phyloP scores from a whole-genome alignment of 1,140 invertebrate species.

The Dendroctonus valens region DNA sequence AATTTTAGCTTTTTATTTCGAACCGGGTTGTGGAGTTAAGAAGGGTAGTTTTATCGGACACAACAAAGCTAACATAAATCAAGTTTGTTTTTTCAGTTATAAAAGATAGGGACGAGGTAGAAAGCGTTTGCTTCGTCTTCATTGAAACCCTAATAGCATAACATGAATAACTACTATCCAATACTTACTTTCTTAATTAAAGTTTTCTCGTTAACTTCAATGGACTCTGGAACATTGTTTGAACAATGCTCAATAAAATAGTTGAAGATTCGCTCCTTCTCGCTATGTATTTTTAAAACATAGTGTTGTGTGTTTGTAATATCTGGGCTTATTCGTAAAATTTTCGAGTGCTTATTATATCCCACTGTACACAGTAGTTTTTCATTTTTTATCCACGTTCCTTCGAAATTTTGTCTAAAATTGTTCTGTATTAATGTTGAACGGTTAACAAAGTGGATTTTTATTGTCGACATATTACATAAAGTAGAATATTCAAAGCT shows the following conservation, averaged over 20 bases:
- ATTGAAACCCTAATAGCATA: neutral
- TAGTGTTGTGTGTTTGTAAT: constrained; percentile 41
- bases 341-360: constrained; percentile 38
- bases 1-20: too few species aligned
- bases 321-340: constrained; percentile 43
- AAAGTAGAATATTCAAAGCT: too few species aligned
- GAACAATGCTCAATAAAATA: constrained; percentile 36
- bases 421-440: constrained; percentile 4
- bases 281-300: constrained; percentile 16
- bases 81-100: constrained; percentile 2
- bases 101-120: too few species aligned
- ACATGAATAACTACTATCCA: neutral
- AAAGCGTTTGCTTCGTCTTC: too few species aligned
- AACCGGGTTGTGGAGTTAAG: too few species aligned
- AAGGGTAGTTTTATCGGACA: too few species aligned
- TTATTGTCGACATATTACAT: too few species aligned
- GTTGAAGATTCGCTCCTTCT: constrained; percentile 8
- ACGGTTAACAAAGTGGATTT: neutral
- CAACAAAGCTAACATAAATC: too few species aligned
- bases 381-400: constrained; percentile 45
- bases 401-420: constrained; percentile 44
- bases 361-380: constrained; percentile 41
- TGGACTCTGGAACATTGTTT: constrained; percentile 23
- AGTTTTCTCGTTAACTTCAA: constrained; percentile 29
- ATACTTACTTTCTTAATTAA: constrained; percentile 35